Percentiles rank a stretch among this genome's conserved stretches.
phyloP scores from a whole-genome alignment of 2,888 invertebrate genomes.

The Dascillus cervinus region DNA sequence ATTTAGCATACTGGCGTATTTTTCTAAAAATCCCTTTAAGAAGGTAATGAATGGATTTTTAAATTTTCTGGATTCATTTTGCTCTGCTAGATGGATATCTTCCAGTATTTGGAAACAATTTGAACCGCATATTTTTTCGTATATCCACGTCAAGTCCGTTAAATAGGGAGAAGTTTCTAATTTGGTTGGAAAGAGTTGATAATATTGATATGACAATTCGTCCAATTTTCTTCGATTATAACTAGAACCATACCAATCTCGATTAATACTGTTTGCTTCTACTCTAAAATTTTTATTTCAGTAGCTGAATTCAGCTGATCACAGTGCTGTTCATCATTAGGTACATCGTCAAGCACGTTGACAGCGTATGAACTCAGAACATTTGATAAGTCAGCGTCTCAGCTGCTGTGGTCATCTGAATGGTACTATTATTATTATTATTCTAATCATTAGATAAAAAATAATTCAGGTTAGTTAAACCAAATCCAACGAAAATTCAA shows the following conservation, averaged over 20 bases:
- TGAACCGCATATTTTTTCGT: conserved; percentile 70
- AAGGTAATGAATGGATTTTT: conserved; percentile 45
- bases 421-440: no score
- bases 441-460: no score
- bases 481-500: no score
- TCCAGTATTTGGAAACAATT: conserved; percentile 69
- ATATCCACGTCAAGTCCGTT: conserved; percentile 70
- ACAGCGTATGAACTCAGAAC: no score
- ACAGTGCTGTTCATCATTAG: no score
- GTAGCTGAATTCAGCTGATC: no score
- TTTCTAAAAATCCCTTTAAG: conserved; percentile 62
- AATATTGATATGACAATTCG: conserved; percentile 74
- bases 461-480: no score
- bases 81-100: conserved; percentile 55
- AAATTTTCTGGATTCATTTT: conserved; percentile 29
- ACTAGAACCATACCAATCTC: conserved; percentile 42
- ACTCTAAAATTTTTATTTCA: no score
- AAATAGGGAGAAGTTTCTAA: conserved; percentile 63
- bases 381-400: no score
- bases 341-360: no score
- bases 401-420: no score
- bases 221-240: conserved; percentile 74
- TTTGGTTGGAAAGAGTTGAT: conserved; percentile 51
- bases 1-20: conserved; percentile 63
- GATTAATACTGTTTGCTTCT: no score